These are phyloP conservation scores for Nesoenas mayeri DNA, from an alignment of 2,113 vertebrate species.

Conservation along the genomic window DNA sequence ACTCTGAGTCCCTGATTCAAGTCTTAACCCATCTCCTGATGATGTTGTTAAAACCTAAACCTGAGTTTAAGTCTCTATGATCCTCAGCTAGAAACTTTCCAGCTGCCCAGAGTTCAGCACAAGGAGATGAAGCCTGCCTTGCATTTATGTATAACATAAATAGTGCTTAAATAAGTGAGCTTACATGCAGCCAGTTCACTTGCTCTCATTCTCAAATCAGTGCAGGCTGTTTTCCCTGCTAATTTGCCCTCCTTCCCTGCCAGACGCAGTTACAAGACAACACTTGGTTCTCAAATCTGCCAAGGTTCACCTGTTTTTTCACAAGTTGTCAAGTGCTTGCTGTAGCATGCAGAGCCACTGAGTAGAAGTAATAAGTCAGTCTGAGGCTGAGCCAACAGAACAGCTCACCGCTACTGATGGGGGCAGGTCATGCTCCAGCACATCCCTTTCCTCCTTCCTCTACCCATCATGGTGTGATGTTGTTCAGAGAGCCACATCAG, in stretches of 20 bases:
- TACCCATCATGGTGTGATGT: rapidly evolving
- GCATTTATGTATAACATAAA: background rate
- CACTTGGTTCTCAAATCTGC: background rate
- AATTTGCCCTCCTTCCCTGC: background rate
- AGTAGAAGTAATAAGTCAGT: background rate
- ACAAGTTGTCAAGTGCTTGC: background rate
- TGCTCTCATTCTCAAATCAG: background rate
- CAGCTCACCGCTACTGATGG: background rate
- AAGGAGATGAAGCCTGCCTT: background rate
- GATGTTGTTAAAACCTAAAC: background rate
- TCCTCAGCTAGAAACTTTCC: background rate
- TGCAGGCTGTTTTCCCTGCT: background rate
- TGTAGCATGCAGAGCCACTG: background rate
- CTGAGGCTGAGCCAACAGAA: background rate
- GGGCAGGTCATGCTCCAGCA: background rate
- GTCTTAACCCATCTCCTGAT: background rate
- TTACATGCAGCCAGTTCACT: background rate
- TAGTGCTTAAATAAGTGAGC: background rate
- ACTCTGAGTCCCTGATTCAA: background rate
- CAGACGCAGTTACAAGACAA: background rate
- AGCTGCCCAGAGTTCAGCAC: background rate
- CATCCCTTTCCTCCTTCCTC: background rate
- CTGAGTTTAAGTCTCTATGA: background rate
- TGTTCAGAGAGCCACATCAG: background rate
- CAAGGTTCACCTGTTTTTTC: background rate